phyloP scores from a whole-genome alignment of 1,140 invertebrate species.

The Tachypleus tridentatus region DNA sequence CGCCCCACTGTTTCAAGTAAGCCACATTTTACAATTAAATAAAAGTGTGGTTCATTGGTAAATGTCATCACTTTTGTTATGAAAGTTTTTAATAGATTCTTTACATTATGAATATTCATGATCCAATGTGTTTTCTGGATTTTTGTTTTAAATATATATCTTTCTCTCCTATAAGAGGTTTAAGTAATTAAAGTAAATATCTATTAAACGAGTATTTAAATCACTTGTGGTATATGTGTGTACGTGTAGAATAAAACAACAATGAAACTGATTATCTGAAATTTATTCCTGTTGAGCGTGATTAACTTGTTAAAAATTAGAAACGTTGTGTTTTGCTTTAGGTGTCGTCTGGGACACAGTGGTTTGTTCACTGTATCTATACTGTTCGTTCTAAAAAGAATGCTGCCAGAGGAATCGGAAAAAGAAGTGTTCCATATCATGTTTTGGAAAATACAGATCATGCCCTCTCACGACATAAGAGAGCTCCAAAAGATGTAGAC shows the following conservation, averaged over 20 bases:
- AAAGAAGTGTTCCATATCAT: constrained; percentile 23
- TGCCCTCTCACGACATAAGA: constrained; percentile 1
- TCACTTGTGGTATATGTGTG: no score
- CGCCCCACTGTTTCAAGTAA: constrained; percentile 34
- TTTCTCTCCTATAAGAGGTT: no score
- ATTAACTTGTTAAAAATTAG: no score
- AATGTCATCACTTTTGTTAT: not conserved
- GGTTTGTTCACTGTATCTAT: constrained; percentile 37
- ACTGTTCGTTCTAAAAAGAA: constrained; percentile 28
- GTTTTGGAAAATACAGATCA: not conserved
- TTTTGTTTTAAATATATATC: no score
- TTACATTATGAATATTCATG: no score
- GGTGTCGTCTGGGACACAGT: constrained; percentile 33
- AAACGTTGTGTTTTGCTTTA: constrained; percentile 16
- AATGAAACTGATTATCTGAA: no score
- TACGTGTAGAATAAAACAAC: no score
- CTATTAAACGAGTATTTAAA: no score
- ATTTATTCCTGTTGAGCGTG: no score
- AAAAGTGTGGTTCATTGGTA: not conserved
- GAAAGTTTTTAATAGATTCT: not conserved
- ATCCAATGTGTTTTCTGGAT: no score
- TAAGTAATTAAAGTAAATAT: no score
- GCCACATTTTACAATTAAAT: not conserved
- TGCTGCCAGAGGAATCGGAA: constrained; percentile 22
- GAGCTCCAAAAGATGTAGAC: constrained; percentile 22